Conservation (phyloP, 2,113 vertebrate genomes). For the Chelonoidis abingdonii region DNA sequence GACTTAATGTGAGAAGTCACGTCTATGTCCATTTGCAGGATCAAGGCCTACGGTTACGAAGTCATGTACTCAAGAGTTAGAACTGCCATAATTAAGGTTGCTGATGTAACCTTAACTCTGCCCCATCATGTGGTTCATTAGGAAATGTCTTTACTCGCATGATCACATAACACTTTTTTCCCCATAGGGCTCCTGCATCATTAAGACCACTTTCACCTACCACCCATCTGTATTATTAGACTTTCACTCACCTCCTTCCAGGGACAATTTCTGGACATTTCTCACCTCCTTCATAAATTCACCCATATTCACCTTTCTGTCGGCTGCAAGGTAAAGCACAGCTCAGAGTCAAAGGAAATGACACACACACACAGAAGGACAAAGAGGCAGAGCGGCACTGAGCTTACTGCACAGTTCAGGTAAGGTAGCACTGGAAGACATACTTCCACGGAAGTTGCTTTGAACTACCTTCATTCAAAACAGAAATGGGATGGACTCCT, state of each 20-base stretch:
- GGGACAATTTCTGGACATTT: neutral
- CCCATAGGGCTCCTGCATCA: neutral
- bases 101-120: neutral
- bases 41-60: too few species aligned
- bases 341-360: neutral
- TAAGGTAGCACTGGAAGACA: neutral
- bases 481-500: too few species aligned
- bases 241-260: constrained; percentile 36
- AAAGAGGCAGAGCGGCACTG: too few species aligned
- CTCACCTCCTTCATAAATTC: constrained; percentile 1
- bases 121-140: neutral
- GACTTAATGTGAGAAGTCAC: too few species aligned
- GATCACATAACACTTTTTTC: neutral
- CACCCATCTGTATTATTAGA: neutral
- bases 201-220: neutral
- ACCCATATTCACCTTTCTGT: constrained; percentile 34
- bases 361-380: too few species aligned
- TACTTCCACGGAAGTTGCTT: neutral
- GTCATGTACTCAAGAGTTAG: too few species aligned
- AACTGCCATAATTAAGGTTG: neutral
- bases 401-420: neutral
- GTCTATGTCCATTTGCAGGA: too few species aligned
- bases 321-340: constrained; percentile 34
- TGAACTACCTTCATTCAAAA: neutral
- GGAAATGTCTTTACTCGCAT: neutral